These are phyloP conservation scores for Ailuropoda melanoleuca DNA, from an alignment of 2,113 vertebrate species.

Conservation along the genomic window DNA sequence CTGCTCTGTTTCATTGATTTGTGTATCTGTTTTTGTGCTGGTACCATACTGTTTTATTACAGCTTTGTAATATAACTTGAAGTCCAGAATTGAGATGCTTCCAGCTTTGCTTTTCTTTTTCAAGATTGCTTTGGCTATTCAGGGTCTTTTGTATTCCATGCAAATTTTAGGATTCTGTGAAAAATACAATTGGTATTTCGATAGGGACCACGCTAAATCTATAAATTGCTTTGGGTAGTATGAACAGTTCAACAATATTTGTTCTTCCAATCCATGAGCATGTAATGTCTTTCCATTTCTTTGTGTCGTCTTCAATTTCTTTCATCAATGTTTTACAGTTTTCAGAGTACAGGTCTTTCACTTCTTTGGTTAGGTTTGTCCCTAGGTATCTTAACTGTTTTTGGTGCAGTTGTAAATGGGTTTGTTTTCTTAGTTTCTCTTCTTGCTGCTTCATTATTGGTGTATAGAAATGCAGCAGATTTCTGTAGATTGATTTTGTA, in stretches of 20 bases:
- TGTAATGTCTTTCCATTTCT: not conserved
- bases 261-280: not conserved
- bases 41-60: not conserved
- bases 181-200: not conserved
- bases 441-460: not conserved
- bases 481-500: not conserved
- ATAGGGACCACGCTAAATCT: not conserved
- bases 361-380: not conserved
- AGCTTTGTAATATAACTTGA: not conserved
- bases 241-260: not conserved
- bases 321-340: not conserved
- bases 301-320: not conserved
- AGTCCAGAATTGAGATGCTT: not conserved
- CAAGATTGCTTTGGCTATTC: not conserved
- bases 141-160: not conserved
- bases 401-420: not conserved
- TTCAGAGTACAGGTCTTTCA: not conserved
- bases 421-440: not conserved
- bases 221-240: not conserved
- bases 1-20: not conserved
- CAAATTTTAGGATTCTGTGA: not conserved
- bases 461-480: not conserved
- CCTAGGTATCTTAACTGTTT: not conserved
- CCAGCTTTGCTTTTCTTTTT: not conserved
- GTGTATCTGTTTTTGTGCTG: not conserved